Percentiles rank a stretch among this genome's conserved stretches.
Conservation (phyloP, 1,140 invertebrate genomes). For the Carcinoscorpius rotundicauda region DNA sequence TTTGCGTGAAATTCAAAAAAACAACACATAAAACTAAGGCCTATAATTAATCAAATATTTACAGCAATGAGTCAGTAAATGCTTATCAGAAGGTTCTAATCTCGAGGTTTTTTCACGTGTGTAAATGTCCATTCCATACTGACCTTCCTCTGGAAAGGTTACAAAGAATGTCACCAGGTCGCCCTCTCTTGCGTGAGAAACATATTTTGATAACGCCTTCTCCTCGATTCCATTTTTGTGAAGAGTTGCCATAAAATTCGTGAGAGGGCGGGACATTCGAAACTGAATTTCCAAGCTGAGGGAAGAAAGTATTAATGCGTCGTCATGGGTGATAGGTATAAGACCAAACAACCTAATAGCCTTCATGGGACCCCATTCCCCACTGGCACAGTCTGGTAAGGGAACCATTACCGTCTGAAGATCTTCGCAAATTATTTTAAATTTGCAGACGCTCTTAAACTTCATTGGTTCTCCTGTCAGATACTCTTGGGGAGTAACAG, state of each 20-base stretch:
- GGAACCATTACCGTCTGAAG: slow-evolving; percentile 87
- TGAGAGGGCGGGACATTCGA: slow-evolving; percentile 81
- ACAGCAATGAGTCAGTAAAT: slow-evolving; percentile 94
- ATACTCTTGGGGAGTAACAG: slow-evolving; percentile 89
- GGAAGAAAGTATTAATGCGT: slow-evolving; percentile 65
- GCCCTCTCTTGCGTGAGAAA: slow-evolving; percentile 67
- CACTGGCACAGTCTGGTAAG: slow-evolving; percentile 91
- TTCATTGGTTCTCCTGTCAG: slow-evolving; percentile 96
- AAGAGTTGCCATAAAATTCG: slow-evolving; percentile 96
- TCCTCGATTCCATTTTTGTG: slow-evolving; percentile 95
- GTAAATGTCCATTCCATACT: slow-evolving; percentile 95
- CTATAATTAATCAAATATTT: slow-evolving; percentile 84
- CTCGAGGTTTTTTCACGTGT: slow-evolving; percentile 57
- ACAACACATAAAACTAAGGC: too few relatives aligned
- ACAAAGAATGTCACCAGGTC: slow-evolving; percentile 73
- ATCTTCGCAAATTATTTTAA: slow-evolving; percentile 90
- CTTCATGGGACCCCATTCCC: slow-evolving; percentile 98
- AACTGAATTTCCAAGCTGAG: slow-evolving; percentile 85
- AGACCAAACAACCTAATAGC: slow-evolving; percentile 67
- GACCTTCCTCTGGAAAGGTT: slow-evolving; percentile 79
- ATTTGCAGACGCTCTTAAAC: slow-evolving; percentile 98
- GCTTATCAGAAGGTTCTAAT: slow-evolving; percentile 52
- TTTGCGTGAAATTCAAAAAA: too few relatives aligned
- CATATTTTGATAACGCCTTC: slow-evolving; percentile 75
- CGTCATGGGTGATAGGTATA: slow-evolving; percentile 49